Base-by-base conservation (phyloP, 2,113 vertebrate genomes). In the Actenoides hombroni region DNA sequence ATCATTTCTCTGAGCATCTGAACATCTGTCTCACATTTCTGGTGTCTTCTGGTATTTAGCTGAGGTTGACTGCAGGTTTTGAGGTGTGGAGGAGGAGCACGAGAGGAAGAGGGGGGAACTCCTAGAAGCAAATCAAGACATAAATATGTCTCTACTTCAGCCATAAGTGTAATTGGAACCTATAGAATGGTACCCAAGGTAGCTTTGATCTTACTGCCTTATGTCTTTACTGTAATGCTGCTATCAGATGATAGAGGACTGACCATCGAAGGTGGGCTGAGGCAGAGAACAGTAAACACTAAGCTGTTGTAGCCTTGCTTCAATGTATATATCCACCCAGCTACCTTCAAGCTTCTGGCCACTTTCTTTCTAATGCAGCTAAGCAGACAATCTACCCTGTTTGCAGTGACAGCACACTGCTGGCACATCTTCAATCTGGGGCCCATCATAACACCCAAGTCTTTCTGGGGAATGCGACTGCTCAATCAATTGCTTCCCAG, bases 11-110 rank as follows among this genome's bases (percentile, higher is more conserved):
- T 93, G 78, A 96, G 83, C 85, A 79, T 90, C 87, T 86, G 83
- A 93, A 83, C 83, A 95, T 79, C 93, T 97, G 94, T 94, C 82
- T 96, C 88, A 92, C 75, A 90, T 97, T 95, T 94, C 96, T 91
- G 81, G 29, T 79, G 70, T 73, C 44, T 94, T 89, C 49, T 84
- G 44, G 69, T 65, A 85, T 86, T 84, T 65, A 71, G 2, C 63
- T 87, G 88, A 83, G 46, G 77, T 78, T 77, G 68, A 78, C 87
- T 88, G 68, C 69, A 86, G 67, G 63, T 37, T 88, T 67, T 69
- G 60, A 93, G 75, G 57, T 82, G 53, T 0, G 3, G 48, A 44
- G 74, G 75, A 92, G 89, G 49, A 93, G 31, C 46, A 69, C 73
- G 57, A 78, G 86, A 83, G 57, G 86, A 83, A 92, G 64, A 87